These are phyloP conservation scores for Aricia artaxerxes DNA, from an alignment of 2,888 invertebrate species.

Conservation along the genomic window DNA sequence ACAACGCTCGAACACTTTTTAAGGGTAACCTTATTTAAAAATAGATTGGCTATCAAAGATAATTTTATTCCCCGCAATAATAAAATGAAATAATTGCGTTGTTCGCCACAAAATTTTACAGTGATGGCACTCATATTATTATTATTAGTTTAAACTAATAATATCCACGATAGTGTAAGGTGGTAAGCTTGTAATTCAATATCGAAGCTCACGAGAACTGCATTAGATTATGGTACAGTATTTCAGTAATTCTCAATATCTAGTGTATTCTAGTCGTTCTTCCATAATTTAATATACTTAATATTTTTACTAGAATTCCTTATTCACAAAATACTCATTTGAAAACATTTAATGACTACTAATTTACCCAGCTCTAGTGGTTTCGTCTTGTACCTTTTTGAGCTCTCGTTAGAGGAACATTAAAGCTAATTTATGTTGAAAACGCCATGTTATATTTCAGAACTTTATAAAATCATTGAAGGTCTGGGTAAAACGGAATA, in stretches of 20 bases:
- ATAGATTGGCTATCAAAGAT: neutral
- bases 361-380: neutral
- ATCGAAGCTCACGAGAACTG: no score
- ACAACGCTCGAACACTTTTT: neutral
- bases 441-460: neutral
- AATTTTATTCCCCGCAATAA: neutral
- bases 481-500: no score
- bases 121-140: no score
- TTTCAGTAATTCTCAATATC: no score
- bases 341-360: slow-evolving; percentile 1
- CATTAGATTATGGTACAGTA: no score
- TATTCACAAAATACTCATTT: neutral
- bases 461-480: neutral
- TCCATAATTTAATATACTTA: neutral
- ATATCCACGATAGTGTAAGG: neutral
- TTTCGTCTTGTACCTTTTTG: neutral
- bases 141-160: no score
- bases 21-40: neutral
- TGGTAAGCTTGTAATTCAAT: neutral
- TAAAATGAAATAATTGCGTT: neutral
- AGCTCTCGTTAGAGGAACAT: neutral
- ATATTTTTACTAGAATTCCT: neutral
- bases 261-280: neutral
- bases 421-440: neutral
- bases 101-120: neutral